Evolutionary conservation across 2,797 vertebrate species (phyloP).

Genomic region (Sebastes jordani): DNA sequence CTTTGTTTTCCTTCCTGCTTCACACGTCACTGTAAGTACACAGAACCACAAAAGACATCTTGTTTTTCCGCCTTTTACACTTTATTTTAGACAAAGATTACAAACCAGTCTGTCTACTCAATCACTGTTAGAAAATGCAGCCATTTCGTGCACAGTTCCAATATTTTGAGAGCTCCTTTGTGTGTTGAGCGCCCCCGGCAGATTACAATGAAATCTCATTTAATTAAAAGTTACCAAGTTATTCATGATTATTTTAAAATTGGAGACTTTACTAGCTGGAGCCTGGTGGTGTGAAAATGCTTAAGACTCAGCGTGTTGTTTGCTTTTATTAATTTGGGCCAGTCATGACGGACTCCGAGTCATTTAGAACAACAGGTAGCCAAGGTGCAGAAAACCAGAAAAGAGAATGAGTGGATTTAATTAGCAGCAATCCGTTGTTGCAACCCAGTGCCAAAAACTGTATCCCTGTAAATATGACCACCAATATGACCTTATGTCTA

Average conservation of each 20-base stretch:
- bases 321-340: constrained; percentile 6
- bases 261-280: not conserved
- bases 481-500: too few relatives aligned
- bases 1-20: constrained; percentile 8
- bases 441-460: not conserved
- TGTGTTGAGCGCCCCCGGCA: not conserved
- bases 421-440: not conserved
- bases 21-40: not conserved
- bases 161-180: not conserved
- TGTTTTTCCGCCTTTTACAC: not conserved
- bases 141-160: not conserved
- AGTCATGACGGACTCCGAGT: not conserved
- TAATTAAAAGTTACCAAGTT: constrained; percentile 40
- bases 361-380: constrained; percentile 1
- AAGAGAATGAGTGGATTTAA: not conserved
- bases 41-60: not conserved
- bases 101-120: not conserved
- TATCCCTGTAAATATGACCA: not conserved
- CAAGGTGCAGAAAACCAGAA: not conserved
- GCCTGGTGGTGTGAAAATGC: not conserved
- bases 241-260: constrained; percentile 18
- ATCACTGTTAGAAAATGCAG: not conserved
- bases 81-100: constrained; percentile 10
- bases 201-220: constrained; percentile 27
- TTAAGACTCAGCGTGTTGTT: not conserved